These are phyloP conservation scores for Cotesia chilonis DNA, from an alignment of 1,140 invertebrate species.

Conservation along the genomic window DNA sequence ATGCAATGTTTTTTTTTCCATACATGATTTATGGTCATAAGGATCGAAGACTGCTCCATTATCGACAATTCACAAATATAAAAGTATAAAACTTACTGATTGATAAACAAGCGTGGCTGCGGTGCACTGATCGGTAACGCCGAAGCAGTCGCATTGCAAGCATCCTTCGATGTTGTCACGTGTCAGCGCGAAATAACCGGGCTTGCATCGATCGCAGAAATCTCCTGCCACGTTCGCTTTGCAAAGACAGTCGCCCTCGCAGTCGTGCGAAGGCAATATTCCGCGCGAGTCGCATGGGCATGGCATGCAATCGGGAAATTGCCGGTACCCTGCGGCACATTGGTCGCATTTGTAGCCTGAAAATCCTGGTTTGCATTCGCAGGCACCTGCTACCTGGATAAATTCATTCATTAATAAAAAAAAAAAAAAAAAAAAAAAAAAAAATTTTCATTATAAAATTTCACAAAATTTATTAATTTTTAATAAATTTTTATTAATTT, in stretches of 20 bases:
- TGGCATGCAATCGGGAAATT: constrained; percentile 80
- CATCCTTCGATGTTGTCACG: constrained; percentile 84
- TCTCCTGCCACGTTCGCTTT: constrained; percentile 85
- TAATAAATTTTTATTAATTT: too few relatives aligned
- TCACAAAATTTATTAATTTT: too few relatives aligned
- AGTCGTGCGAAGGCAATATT: constrained; percentile 72
- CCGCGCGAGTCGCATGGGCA: constrained; percentile 87
- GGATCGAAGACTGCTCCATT: too few relatives aligned
- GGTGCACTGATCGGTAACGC: constrained; percentile 78
- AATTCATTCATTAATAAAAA: constrained; percentile 10
- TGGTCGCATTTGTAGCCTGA: constrained; percentile 82
- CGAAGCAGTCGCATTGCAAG: constrained; percentile 90
- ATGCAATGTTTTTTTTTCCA: too few relatives aligned
- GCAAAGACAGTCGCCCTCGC: constrained; percentile 84
- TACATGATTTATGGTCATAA: too few relatives aligned
- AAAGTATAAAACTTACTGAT: constrained; percentile 63
- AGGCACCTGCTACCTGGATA: constrained; percentile 73
- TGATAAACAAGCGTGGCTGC: constrained; percentile 69
- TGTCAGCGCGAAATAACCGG: constrained; percentile 85
- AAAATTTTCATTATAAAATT: not conserved
- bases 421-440: not conserved
- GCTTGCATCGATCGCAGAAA: constrained; percentile 82
- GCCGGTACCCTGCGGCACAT: constrained; percentile 83
- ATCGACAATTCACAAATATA: not conserved
- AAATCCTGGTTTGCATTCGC: constrained; percentile 85